A percentile compares a stretch with the other conserved stretches of the same genome.
Conservation (phyloP, 2,888 invertebrate species). For the Tetanocera ferruginea region DNA sequence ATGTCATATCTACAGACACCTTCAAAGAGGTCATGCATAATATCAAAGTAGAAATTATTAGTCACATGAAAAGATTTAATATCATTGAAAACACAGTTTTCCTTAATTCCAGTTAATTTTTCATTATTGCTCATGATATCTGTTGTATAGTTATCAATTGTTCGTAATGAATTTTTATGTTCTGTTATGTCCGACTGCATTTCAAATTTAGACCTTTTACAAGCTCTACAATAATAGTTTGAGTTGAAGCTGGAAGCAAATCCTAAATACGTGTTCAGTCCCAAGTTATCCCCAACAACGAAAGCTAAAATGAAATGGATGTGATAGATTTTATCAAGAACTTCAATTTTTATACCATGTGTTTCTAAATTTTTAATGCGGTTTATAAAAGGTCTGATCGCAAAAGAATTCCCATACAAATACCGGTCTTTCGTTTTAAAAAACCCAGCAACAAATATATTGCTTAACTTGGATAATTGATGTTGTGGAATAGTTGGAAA, state of each 20-base stretch:
- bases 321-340: conserved; percentile 14
- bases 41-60: conserved; percentile 26
- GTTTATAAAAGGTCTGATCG: conserved; percentile 26
- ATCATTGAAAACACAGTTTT: conserved; percentile 24
- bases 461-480: conserved; percentile 40
- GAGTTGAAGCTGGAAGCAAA: neutral
- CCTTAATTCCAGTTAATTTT: conserved; percentile 23
- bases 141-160: conserved; percentile 9
- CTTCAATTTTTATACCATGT: conserved; percentile 16
- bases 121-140: conserved; percentile 18
- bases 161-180: conserved; percentile 15
- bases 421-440: conserved; percentile 40
- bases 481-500: conserved; percentile 45
- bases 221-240: conserved; percentile 15
- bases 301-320: conserved; percentile 23
- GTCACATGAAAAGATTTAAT: conserved; percentile 17
- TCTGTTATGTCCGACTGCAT: conserved; percentile 16
- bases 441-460: conserved; percentile 44
- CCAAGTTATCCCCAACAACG: conserved; percentile 31
- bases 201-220: conserved; percentile 1
- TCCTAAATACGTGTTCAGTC: conserved; percentile 14
- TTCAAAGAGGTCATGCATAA: conserved; percentile 19
- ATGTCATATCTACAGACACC: conserved; percentile 22
- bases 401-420: conserved; percentile 35
- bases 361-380: conserved; percentile 19